Evolutionary conservation across 2,888 invertebrate genomes (phyloP).

Genomic region (Apotomis betuletana): DNA sequence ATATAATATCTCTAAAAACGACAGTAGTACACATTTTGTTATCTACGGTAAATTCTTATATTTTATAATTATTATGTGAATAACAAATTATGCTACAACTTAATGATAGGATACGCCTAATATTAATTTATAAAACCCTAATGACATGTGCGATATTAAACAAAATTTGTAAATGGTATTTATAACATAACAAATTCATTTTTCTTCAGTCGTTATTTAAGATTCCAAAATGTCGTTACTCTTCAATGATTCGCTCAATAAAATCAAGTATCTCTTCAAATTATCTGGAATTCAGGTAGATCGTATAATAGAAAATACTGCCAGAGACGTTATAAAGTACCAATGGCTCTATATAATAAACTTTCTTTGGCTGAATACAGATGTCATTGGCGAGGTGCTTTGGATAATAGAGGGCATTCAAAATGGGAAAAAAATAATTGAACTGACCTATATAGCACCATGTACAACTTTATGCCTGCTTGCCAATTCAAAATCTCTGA

Average conservation of each 20-base stretch:
- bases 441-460: slow-evolving; percentile 38
- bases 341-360: slow-evolving; percentile 54
- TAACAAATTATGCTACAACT: slow-evolving; percentile 3
- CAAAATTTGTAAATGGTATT: neutral
- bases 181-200: neutral
- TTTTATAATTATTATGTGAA: too few species aligned
- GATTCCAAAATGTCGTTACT: slow-evolving; percentile 33
- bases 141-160: neutral
- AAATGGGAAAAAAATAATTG: slow-evolving; percentile 53
- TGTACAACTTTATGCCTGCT: slow-evolving; percentile 37
- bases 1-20: too few species aligned
- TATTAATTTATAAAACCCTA: neutral
- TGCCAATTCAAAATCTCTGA: slow-evolving; percentile 34
- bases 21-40: too few species aligned
- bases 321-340: slow-evolving; percentile 40
- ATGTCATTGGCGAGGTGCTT: slow-evolving; percentile 52
- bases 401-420: slow-evolving; percentile 54
- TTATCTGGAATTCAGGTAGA: slow-evolving; percentile 54
- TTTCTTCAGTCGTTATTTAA: slow-evolving; percentile 8
- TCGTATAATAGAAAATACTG: slow-evolving; percentile 37
- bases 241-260: slow-evolving; percentile 54
- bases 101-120: slow-evolving; percentile 3
- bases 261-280: slow-evolving; percentile 50
- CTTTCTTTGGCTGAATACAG: slow-evolving; percentile 55
- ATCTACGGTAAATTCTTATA: too few species aligned